A percentile compares a stretch with the other conserved stretches of the same genome.
These are phyloP conservation scores for Fabriciana adippe DNA, from an alignment of 2,888 invertebrate genomes.

Conservation along the genomic window DNA sequence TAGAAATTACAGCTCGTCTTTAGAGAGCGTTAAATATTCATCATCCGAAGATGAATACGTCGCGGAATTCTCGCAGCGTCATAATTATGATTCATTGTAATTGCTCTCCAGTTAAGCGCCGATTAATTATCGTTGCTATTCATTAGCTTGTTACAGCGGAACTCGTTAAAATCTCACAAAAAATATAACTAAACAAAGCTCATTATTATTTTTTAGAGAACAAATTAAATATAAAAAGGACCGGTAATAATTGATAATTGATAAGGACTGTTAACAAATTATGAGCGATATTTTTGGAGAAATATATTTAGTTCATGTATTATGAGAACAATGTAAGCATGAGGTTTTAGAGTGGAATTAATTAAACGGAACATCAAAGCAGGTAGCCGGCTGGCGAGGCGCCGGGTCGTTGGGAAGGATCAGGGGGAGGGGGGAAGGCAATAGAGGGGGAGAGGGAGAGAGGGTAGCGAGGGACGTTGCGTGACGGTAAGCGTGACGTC, in stretches of 20 bases:
- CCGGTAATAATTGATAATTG: background rate
- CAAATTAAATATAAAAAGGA: slow-evolving; percentile 4
- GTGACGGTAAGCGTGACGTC: slow-evolving; percentile 18
- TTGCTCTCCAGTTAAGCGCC: slow-evolving; percentile 27
- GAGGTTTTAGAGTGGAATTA: slow-evolving; percentile 29
- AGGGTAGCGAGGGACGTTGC: background rate
- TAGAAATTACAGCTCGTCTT: slow-evolving; percentile 14
- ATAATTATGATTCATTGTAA: slow-evolving; percentile 29
- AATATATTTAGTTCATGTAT: slow-evolving; percentile 15
- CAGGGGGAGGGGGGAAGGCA: background rate
- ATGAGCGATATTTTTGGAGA: background rate
- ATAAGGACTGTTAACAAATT: background rate
- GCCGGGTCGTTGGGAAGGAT: background rate
- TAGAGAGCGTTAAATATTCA: slow-evolving; percentile 27
- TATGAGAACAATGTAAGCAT: slow-evolving; percentile 16
- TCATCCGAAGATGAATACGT: slow-evolving; percentile 26
- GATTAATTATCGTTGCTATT: slow-evolving; percentile 30
- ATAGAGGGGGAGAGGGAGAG: background rate
- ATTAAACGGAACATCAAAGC: slow-evolving; percentile 30
- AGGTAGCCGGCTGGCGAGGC: background rate
- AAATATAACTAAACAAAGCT: slow-evolving; percentile 2
- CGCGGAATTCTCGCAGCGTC: slow-evolving; percentile 18
- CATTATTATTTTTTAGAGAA: background rate
- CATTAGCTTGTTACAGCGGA: slow-evolving; percentile 20
- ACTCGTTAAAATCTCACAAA: slow-evolving; percentile 11